A percentile compares a stretch with the other conserved stretches of the same genome.
Evolutionary conservation across 2,113 vertebrate species (phyloP).

Genomic region (Pseudorasbora parva): DNA sequence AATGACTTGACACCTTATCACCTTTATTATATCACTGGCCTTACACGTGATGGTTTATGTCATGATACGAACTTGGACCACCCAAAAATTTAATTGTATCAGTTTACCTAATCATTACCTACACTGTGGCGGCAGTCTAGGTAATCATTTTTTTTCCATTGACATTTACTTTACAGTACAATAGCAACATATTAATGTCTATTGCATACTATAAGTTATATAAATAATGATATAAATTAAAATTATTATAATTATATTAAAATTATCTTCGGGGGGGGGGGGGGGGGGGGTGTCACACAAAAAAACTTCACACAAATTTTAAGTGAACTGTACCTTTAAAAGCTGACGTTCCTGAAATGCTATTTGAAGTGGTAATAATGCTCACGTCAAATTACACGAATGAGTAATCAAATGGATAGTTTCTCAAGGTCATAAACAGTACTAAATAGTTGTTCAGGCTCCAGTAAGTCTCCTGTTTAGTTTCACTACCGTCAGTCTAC

Average conservation of each 20-base stretch:
- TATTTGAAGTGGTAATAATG: neutral
- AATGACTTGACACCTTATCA: conserved; percentile 16
- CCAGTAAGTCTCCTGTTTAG: conserved; percentile 9
- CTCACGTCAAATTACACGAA: neutral
- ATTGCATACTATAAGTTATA: no score
- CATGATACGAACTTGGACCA: neutral
- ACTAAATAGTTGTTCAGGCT: conserved; percentile 18
- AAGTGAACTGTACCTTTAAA: neutral
- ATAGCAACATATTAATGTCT: no score
- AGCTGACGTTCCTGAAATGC: neutral
- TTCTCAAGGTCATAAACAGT: conserved; percentile 37
- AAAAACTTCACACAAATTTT: no score
- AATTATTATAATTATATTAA: no score
- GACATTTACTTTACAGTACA: no score
- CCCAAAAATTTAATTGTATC: neutral
- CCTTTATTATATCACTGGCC: neutral
- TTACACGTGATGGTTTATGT: neutral
- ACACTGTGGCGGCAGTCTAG: no score
- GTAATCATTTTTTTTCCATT: no score
- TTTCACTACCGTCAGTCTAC: conserved; percentile 26
- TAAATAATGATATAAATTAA: no score
- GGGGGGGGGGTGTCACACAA: no score
- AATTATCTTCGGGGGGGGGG: no score
- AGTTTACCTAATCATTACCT: no score
- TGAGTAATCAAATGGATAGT: conserved; percentile 14